Evolutionary conservation across 2,888 invertebrate genomes (phyloP), one percentile per base, ranked within the genome.

Genomic region (Epinotia bilunana): DNA sequence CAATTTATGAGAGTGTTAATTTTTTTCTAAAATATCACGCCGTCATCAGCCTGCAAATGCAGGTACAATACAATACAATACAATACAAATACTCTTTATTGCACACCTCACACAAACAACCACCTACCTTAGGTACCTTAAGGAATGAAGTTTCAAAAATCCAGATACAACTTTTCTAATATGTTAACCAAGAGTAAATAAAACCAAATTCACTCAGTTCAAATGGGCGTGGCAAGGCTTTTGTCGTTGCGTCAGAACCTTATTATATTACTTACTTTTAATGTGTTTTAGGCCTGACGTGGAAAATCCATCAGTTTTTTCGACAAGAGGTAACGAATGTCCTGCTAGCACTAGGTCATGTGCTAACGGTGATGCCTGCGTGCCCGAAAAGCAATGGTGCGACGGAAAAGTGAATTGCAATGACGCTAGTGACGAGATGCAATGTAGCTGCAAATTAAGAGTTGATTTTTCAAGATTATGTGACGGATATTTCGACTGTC

Each of bases 401-500:
- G 96, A 98, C 83, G 96, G 96, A 18, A 91, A 91, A 5, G 96
- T 97, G 0, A 95, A 98, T 80, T 98, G 98, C 84, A 82, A 90
- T 0, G 98, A 98, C 84, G 95, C 95, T 0, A 97, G 97, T 80
- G 98, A 98, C 82, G 98, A 98, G 87, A 90, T 92, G 0, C 91
- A 91, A 13, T 98, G 98, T 82, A 94, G 95, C 0, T 98, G 98
- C 84, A 95, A 95, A 75, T 92, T 95, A n/a, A 95, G 97, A 74
- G 94, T 98, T 13, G 95, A 95, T 18, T 90, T 91, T 63, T 91
- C 95, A 3, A 95, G 97, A 79, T 86, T 96, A 0, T 98, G 98
- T 83, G 98, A 98, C 87, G 97, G 97, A 18, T 97, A 96, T 83
- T 95, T 95, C 64, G 98, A 98, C 84, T 98, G 97, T 86, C 98